A percentile compares a stretch with the other conserved stretches of the same genome.
Evolutionary conservation across 2,797 vertebrate species (phyloP).

Genomic region (Pseudopleuronectes americanus): DNA sequence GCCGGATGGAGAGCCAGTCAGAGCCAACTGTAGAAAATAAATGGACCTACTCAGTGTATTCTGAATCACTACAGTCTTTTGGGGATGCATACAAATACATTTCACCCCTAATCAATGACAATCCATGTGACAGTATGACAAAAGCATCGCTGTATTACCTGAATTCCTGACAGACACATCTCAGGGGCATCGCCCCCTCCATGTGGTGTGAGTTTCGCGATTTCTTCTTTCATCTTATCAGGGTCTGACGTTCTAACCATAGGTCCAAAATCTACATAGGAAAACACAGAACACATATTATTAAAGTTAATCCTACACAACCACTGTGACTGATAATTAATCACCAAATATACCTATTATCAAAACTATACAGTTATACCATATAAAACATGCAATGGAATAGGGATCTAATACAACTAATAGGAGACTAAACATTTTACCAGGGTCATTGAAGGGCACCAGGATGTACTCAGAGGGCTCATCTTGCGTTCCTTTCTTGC

Average conservation of each 20-base stretch:
- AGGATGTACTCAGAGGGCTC: conserved; percentile 84
- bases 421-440: conserved; percentile 53
- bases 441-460: conserved; percentile 84
- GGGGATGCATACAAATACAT: background rate
- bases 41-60: background rate
- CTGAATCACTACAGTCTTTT: background rate
- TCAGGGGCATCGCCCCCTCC: conserved; percentile 77
- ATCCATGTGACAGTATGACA: background rate
- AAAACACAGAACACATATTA: background rate
- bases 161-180: conserved; percentile 82
- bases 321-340: background rate
- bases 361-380: background rate
- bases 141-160: conserved; percentile 60
- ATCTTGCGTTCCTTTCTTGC: conserved; percentile 79
- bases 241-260: conserved; percentile 74
- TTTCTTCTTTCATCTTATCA: conserved; percentile 75
- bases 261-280: conserved; percentile 76
- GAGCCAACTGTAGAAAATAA: conserved; percentile 73
- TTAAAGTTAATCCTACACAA: background rate
- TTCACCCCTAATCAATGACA: background rate
- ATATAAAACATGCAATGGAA: background rate
- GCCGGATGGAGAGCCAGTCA: conserved; percentile 77
- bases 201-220: conserved; percentile 40
- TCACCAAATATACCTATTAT: background rate
- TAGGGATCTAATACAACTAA: background rate